Evolutionary conservation across 2,113 vertebrate genomes (phyloP).

Genomic region (Trichechus manatus): DNA sequence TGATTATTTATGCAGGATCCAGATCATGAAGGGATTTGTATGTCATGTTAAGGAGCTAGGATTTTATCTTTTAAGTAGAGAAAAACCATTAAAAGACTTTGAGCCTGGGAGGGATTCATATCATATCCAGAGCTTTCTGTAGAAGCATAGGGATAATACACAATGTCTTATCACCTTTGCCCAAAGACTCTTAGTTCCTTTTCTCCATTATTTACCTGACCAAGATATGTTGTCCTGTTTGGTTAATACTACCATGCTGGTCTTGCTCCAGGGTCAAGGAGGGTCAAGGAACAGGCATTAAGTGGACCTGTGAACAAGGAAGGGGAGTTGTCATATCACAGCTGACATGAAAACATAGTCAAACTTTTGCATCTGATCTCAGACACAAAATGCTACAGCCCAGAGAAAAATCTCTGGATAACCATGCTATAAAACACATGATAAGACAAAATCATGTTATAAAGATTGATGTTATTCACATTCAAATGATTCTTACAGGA

Average conservation of each 20-base stretch:
- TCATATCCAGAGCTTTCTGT: neutral
- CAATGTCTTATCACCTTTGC: slow-evolving; percentile 17
- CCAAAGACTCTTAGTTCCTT: neutral
- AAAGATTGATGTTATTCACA: neutral
- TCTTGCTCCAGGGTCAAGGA: neutral
- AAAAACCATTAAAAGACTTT: neutral
- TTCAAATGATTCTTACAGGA: neutral
- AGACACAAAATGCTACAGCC: neutral
- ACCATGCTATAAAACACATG: neutral
- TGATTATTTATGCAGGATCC: neutral
- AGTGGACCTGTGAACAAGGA: neutral
- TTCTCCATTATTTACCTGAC: neutral
- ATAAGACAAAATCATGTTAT: neutral
- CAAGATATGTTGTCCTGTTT: slow-evolving; percentile 22
- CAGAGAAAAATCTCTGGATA: neutral
- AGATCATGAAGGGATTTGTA: slow-evolving; percentile 23
- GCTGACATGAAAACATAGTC: neutral
- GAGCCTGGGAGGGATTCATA: neutral
- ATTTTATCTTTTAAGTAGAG: slow-evolving; percentile 52
- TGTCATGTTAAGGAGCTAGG: slow-evolving; percentile 12
- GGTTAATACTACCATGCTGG: neutral
- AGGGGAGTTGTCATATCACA: neutral
- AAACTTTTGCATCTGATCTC: neutral
- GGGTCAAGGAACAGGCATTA: neutral
- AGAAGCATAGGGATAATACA: neutral